These are phyloP conservation scores for Oryzias woworae DNA, from an alignment of 2,113 vertebrate species.

Conservation along the genomic window DNA sequence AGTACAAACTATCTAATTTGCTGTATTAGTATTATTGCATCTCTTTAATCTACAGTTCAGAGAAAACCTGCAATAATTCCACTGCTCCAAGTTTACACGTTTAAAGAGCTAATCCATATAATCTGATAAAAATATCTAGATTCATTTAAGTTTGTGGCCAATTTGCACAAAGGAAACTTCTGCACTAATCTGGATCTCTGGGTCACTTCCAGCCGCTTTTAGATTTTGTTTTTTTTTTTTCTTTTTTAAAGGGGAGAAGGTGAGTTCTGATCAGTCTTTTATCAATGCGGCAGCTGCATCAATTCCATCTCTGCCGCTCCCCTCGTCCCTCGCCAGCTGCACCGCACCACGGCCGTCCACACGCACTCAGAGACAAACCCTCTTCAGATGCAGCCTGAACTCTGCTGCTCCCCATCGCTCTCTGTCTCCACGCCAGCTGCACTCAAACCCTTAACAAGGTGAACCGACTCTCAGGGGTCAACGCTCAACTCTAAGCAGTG, in stretches of 20 bases:
- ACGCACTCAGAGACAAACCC: conserved; percentile 71
- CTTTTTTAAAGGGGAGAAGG: conserved; percentile 47
- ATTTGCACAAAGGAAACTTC: conserved; percentile 12
- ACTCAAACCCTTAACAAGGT: conserved; percentile 74
- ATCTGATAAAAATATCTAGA: background rate
- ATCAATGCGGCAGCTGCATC: conserved; percentile 71
- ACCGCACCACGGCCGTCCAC: conserved; percentile 54
- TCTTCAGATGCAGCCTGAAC: conserved; percentile 73
- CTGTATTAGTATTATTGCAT: conserved; percentile 52
- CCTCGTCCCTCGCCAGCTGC: conserved; percentile 69
- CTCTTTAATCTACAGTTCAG: conserved; percentile 25
- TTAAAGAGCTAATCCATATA: conserved; percentile 4
- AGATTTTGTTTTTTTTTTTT: conserved; percentile 23
- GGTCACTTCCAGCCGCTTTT: conserved; percentile 13
- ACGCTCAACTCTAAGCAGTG: conserved; percentile 38
- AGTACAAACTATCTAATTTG: conserved; percentile 70
- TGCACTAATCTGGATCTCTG: conserved; percentile 21
- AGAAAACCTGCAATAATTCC: conserved; percentile 6
- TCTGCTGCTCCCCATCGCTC: conserved; percentile 61
- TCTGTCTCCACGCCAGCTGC: conserved; percentile 72
- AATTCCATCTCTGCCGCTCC: conserved; percentile 57
- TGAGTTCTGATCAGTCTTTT: conserved; percentile 57
- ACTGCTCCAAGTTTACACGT: background rate
- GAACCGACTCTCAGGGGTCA: conserved; percentile 65
- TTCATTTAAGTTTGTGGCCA: background rate